Conservation (phyloP, 2,797 vertebrate species). For the Brachyrhaphis roseni region DNA sequence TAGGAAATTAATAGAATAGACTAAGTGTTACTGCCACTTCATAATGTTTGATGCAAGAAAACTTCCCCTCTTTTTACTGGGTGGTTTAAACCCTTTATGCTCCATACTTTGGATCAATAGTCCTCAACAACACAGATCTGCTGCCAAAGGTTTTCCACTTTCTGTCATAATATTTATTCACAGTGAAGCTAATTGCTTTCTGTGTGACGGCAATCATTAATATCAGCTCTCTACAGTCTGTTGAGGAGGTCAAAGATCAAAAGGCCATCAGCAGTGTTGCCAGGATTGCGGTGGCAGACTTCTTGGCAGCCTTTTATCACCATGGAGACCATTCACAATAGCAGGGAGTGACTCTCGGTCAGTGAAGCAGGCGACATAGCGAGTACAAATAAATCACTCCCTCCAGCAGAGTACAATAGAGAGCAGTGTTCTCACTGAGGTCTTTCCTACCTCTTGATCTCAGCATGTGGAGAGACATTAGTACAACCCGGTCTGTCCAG, state of each 20-base stretch:
- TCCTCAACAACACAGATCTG: too few relatives aligned
- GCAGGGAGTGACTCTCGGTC: conserved; percentile 80
- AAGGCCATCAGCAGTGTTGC: conserved; percentile 36
- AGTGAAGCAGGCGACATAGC: conserved; percentile 23
- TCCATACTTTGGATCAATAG: too few relatives aligned
- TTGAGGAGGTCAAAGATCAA: conserved; percentile 65
- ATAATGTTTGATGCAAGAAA: too few relatives aligned
- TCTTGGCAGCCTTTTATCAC: conserved; percentile 50
- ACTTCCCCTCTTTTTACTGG: too few relatives aligned
- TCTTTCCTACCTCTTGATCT: not conserved
- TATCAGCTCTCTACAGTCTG: conserved; percentile 36
- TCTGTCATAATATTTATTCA: conserved; percentile 3
- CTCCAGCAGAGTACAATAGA: not conserved
- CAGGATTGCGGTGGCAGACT: conserved; percentile 45
- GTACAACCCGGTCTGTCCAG: not conserved
- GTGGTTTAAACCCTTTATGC: too few relatives aligned
- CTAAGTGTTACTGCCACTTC: too few relatives aligned
- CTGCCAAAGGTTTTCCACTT: not conserved
- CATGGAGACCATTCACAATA: conserved; percentile 69
- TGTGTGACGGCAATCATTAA: conserved; percentile 43
- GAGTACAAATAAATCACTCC: conserved; percentile 69
- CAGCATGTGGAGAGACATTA: not conserved
- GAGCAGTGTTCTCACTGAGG: conserved; percentile 1
- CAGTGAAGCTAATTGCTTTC: not conserved
- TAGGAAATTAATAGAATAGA: too few relatives aligned